These are phyloP conservation scores for Hirtodrosophila histrioides DNA, from an alignment of 2,888 invertebrate species.

Conservation along the genomic window DNA sequence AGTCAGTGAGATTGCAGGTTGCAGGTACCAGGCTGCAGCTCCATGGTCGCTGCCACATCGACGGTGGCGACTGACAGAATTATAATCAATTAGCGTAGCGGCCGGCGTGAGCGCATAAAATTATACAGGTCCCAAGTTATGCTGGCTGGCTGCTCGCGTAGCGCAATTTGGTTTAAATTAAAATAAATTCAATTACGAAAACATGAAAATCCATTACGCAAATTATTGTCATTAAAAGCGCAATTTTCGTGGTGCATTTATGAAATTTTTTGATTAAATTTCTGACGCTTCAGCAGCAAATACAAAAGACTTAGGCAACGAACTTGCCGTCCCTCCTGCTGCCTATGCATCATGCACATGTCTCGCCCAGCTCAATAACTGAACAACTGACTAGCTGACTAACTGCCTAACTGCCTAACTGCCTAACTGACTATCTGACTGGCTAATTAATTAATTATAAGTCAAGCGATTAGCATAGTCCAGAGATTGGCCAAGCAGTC, in stretches of 20 bases:
- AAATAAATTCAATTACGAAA: constrained; percentile 85
- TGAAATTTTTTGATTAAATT: constrained; percentile 72
- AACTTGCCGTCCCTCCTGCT: constrained; percentile 19
- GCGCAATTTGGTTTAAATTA: constrained; percentile 82
- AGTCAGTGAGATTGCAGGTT: constrained; percentile 1
- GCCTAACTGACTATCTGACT: constrained; percentile 24
- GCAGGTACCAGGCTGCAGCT: not conserved
- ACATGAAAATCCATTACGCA: constrained; percentile 84
- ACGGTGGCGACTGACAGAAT: constrained; percentile 77
- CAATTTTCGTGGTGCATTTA: constrained; percentile 74
- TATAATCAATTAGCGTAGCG: constrained; percentile 78
- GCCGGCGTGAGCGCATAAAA: constrained; percentile 76
- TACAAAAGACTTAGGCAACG: constrained; percentile 61
- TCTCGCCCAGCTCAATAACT: not conserved
- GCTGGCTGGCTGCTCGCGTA: constrained; percentile 32
- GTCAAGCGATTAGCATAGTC: constrained; percentile 69
- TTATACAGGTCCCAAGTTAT: constrained; percentile 57
- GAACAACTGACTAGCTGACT: constrained; percentile 1
- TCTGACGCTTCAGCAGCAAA: constrained; percentile 53
- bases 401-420: constrained; percentile 1
- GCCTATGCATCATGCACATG: constrained; percentile 22
- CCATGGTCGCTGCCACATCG: constrained; percentile 31
- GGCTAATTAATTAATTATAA: constrained; percentile 76
- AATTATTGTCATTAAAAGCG: constrained; percentile 83
- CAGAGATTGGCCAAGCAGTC: constrained; percentile 44